Base-by-base conservation (phyloP, 2,888 invertebrate genomes). In the Euproctis similis region DNA sequence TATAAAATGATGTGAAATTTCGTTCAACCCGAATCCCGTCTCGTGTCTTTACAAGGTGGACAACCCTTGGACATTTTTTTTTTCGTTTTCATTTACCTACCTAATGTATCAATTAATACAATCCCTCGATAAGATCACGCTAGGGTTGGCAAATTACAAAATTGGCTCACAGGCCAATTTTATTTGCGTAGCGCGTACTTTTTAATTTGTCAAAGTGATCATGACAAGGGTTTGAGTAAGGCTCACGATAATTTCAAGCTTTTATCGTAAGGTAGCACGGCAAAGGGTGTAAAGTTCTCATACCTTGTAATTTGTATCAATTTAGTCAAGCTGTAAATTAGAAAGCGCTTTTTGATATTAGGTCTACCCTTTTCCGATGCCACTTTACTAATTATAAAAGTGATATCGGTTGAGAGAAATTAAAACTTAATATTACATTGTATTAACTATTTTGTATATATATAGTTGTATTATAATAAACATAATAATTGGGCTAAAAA, bases 281-380 rank as follows among this genome's bases (percentile, higher is more conserved):
- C 48, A 48, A 39, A 45, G 57, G 60, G 59, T 51, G 60, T 46
- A 50, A 59, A 55, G 54, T 58, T 58, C 48, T 45, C 54, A 50
- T 51, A 48, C 56, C 49, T 53, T 52, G 54, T 53, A 52, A 55
- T 55, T 50, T 53, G 41, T 46, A 50, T 50, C 52, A 60, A 62
- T 59, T 62, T 52, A 55, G 58, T 55, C 52, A 52, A 60, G 61
- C 59, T 59, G 61, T 55, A 55, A 62, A 59, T 59, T 59, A 51
- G 56, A 47, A 34, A 42, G 30, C 31, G 37, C 33, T 36, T 35
- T 46, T 28, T 38, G 24, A 14, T 6, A 6, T 14, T 14, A 14
- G 4, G 14, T n/a, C n/a, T 14, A 6, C 14, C n/a, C 14, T 14
- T 14, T 14, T n/a, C n/a, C n/a, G n/a, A n/a, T n/a, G n/a, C n/a